Evolutionary conservation across 2,113 vertebrate genomes (phyloP), one percentile per base, ranked within the genome.

Genomic region (Ceratotherium simum): DNA sequence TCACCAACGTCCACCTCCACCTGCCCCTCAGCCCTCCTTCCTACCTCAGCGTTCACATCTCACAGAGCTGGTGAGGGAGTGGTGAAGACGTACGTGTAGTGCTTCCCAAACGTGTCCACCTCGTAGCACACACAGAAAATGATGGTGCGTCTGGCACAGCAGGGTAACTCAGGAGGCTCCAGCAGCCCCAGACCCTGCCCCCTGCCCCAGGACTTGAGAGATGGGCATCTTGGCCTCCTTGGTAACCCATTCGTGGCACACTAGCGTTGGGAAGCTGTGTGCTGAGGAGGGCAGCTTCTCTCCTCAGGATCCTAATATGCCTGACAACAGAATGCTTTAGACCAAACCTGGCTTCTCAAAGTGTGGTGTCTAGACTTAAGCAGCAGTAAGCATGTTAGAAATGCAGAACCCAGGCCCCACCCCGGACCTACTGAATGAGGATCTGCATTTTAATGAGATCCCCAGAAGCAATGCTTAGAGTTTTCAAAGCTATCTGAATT

Each of bases 61-160:
- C 60, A 73, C 58, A 84, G 83, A 64, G 51, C 58, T 13, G 25
- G 21, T 5, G 25, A 65, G 42, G 42, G 69, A 60, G 1, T 6
- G 29, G 20, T 33, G 60, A 12, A 21, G 29, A 73, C 21, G 3
- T n/a, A n/a, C n/a, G 23, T 73, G 60, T 17, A 21, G 25, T 9
- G 17, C 9, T 18, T 78, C 75, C 51, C 39, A 6, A 27, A 72
- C 0, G 1, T 7, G 67, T 31, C 8, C 29, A 1, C 64, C 54
- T 17, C 9, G 0, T 1, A 11, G 56, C 27, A 27, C 51, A 42
- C 60, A 7, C 6, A 36, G 69, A 16, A 87, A 81, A 67, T 0
- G 9, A 17, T 8, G 27, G 2, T 13, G 10, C 5, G 0, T 25
- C 20, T 27, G 39, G 10, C 11, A 42, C 27, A 33, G 65, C 8